phyloP scores from a whole-genome alignment of 2,113 vertebrate species.

The Corynorhinus townsendii region DNA sequence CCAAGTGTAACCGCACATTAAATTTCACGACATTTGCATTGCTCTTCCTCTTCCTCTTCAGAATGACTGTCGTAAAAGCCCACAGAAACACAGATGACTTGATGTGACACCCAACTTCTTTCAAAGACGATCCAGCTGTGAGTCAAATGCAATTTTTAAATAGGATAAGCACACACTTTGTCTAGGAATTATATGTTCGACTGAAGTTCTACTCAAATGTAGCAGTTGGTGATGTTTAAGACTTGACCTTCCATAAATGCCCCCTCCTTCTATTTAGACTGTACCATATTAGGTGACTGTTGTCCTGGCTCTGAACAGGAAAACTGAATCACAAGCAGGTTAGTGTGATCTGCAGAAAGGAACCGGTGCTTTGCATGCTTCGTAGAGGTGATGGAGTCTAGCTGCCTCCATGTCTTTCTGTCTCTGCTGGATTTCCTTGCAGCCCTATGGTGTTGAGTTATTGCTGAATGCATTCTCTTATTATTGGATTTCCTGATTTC shows the following conservation, averaged over 20 bases:
- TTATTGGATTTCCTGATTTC: not conserved
- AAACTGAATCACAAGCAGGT: not conserved
- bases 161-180: not conserved
- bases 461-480: not conserved
- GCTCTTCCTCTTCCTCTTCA: not conserved
- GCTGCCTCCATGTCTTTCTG: not conserved
- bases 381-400: not conserved
- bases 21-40: not conserved
- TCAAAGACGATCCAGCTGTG: conserved; percentile 28
- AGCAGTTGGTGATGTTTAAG: not conserved
- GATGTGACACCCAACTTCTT: conserved; percentile 19
- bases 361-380: not conserved
- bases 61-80: not conserved
- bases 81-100: conserved; percentile 75
- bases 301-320: not conserved
- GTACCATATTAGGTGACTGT: too few species aligned
- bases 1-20: not conserved
- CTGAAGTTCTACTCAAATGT: not conserved
- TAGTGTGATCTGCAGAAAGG: not conserved
- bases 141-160: conserved; percentile 41
- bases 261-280: not conserved
- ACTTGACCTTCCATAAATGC: not conserved
- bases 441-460: not conserved
- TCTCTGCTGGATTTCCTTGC: not conserved
- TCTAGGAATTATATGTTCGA: not conserved